phyloP scores from a whole-genome alignment of 1,140 invertebrate genomes.

The Laodelphax striatellus region DNA sequence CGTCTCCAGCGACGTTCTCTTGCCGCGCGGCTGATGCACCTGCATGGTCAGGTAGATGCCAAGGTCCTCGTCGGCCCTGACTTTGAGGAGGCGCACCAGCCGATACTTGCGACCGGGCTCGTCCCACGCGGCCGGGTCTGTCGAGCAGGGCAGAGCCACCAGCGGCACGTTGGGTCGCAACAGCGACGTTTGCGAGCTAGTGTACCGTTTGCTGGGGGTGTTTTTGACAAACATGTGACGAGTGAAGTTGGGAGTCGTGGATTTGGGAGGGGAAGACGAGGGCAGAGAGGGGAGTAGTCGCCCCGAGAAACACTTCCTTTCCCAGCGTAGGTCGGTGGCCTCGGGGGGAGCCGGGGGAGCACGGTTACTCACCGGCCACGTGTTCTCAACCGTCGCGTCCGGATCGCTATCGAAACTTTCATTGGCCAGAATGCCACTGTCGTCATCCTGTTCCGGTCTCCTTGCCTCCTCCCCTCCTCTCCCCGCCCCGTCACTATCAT shows the following conservation, averaged over 20 bases:
- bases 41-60: constrained; percentile 56
- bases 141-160: background rate
- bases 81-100: constrained; percentile 36
- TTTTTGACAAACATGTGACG: constrained; percentile 23
- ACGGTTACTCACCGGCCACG: background rate
- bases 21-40: constrained; percentile 33
- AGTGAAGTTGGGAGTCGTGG: constrained; percentile 16
- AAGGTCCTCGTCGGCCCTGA: constrained; percentile 49
- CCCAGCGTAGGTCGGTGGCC: background rate
- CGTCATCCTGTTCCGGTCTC: constrained; percentile 19
- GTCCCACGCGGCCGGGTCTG: background rate
- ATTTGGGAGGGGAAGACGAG: background rate
- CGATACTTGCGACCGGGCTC: constrained; percentile 30
- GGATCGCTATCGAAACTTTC: constrained; percentile 27
- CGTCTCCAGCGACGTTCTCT: constrained; percentile 42
- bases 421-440: constrained; percentile 28
- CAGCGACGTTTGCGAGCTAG: background rate
- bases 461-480: background rate
- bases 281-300: constrained; percentile 5
- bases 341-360: background rate
- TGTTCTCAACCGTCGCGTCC: background rate
- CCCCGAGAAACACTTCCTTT: constrained; percentile 11
- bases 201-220: background rate
- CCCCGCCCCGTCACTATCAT: constrained; percentile 60
- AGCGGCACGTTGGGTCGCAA: background rate